Conservation (phyloP, 2,113 vertebrate species). For the Pelusios castaneus region DNA sequence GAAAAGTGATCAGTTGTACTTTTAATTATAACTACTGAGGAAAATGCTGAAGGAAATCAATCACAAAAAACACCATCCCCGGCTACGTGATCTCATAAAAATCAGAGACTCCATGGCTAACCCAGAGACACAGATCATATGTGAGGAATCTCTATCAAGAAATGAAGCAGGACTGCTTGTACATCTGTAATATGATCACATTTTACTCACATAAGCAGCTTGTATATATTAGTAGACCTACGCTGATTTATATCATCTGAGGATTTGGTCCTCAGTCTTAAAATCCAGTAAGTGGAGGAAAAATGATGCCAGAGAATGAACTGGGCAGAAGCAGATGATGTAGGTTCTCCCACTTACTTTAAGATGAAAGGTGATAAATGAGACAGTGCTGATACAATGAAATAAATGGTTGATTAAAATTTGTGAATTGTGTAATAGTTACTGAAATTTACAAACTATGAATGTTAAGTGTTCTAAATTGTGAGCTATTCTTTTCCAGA, state of each 20-base stretch:
- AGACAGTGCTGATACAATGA: too few relatives aligned
- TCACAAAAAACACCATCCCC: neutral
- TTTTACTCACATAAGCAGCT: neutral
- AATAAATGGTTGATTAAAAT: too few relatives aligned
- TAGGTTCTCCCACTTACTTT: too few relatives aligned
- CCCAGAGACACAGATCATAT: neutral
- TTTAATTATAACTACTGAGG: neutral
- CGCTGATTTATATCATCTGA: neutral
- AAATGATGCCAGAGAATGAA: neutral
- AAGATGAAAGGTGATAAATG: too few relatives aligned
- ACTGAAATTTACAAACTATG: too few relatives aligned
- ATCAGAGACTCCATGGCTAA: neutral
- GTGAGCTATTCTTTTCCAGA: too few relatives aligned
- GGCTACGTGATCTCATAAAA: neutral
- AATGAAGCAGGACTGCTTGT: neutral
- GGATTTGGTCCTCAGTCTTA: neutral
- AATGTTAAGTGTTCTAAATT: too few relatives aligned
- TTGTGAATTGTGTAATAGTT: too few relatives aligned
- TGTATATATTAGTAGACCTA: neutral
- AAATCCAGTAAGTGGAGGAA: neutral
- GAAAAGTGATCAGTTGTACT: neutral
- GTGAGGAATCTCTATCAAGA: neutral
- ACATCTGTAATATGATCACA: neutral
- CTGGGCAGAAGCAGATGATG: too few relatives aligned
- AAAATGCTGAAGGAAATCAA: neutral